Percentiles rank a stretch among this genome's conserved stretches.
phyloP scores from a whole-genome alignment of 2,113 vertebrate species.

The Prochilodus magdalenae region DNA sequence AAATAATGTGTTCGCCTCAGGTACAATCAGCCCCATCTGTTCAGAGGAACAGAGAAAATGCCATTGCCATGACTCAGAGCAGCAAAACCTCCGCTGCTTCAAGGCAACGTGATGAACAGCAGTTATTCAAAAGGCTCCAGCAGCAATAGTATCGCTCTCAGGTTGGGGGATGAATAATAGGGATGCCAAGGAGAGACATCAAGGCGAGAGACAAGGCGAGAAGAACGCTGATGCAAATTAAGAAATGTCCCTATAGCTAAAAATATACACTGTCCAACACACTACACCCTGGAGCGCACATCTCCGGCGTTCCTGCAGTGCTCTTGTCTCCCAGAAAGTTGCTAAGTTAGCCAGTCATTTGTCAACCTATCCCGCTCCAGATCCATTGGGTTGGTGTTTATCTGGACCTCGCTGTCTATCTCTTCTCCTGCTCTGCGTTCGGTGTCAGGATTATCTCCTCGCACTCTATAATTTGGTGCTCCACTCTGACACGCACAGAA shows the following conservation, averaged over 20 bases:
- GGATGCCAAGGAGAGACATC: neutral
- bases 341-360: slow-evolving; percentile 20
- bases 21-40: slow-evolving; percentile 21
- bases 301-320: neutral
- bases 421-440: slow-evolving; percentile 12
- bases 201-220: neutral
- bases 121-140: slow-evolving; percentile 37
- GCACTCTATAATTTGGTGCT: slow-evolving; percentile 46
- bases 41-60: slow-evolving; percentile 11
- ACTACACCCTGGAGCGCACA: neutral
- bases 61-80: slow-evolving; percentile 2
- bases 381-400: neutral
- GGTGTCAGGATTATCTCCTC: slow-evolving; percentile 45
- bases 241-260: neutral
- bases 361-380: neutral
- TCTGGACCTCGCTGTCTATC: slow-evolving; percentile 5
- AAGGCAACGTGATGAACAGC: slow-evolving; percentile 26
- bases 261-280: neutral
- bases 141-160: slow-evolving; percentile 30
- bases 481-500: slow-evolving; percentile 26
- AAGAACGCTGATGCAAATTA: neutral
- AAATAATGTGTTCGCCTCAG: slow-evolving; percentile 5
- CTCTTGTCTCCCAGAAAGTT: slow-evolving; percentile 1
- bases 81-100: slow-evolving; percentile 14
- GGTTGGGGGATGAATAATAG: slow-evolving; percentile 23